Evolutionary conservation across 2,888 invertebrate species (phyloP).

Genomic region (Halictus ligatus): DNA sequence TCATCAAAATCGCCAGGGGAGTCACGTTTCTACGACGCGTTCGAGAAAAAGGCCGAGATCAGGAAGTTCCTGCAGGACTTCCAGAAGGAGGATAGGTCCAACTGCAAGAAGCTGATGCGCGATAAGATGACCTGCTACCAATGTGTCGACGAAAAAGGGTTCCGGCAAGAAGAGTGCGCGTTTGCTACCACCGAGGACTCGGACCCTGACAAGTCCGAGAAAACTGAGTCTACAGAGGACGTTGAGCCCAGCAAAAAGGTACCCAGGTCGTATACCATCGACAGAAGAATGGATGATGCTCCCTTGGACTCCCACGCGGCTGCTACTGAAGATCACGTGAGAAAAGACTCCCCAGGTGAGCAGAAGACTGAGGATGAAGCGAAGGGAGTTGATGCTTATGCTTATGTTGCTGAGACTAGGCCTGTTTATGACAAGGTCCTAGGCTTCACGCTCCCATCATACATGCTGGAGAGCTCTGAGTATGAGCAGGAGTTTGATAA

Average conservation of each 20-base stretch:
- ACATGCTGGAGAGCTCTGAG: slow-evolving; percentile 89
- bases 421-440: slow-evolving; percentile 88
- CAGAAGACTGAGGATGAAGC: slow-evolving; percentile 41
- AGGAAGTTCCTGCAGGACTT: slow-evolving; percentile 91
- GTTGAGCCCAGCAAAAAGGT: slow-evolving; percentile 45
- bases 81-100: slow-evolving; percentile 89
- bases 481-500: slow-evolving; percentile 89
- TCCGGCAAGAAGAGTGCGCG: slow-evolving; percentile 92
- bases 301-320: slow-evolving; percentile 64
- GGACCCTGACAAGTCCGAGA: slow-evolving; percentile 88
- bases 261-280: slow-evolving; percentile 60
- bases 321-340: slow-evolving; percentile 54
- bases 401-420: slow-evolving; percentile 88
- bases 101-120: slow-evolving; percentile 89
- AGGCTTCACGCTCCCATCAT: slow-evolving; percentile 88
- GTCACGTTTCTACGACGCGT: slow-evolving; percentile 70
- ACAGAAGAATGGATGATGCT: background rate
- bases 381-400: slow-evolving; percentile 74
- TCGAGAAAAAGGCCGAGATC: slow-evolving; percentile 87
- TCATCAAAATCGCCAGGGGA: slow-evolving; percentile 34
- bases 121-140: slow-evolving; percentile 92
- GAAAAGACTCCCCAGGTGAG: slow-evolving; percentile 67
- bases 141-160: slow-evolving; percentile 89
- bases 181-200: slow-evolving; percentile 90
- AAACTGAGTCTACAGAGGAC: slow-evolving; percentile 88